A percentile compares a stretch with the other conserved stretches of the same genome.
Conservation (phyloP, 2,888 invertebrate species). For the Pelosia muscerda region DNA sequence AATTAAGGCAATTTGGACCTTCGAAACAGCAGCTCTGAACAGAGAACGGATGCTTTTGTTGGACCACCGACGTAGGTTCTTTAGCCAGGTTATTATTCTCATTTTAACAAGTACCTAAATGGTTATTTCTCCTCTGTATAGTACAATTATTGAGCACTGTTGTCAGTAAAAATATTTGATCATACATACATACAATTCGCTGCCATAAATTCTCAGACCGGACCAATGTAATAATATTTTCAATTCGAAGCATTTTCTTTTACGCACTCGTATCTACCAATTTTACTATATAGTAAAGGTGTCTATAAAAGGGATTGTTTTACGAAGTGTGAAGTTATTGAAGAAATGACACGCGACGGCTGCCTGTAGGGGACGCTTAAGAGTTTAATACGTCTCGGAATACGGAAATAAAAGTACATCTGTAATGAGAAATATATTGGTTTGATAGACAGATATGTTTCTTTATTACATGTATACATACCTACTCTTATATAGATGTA, state of each 20-base stretch:
- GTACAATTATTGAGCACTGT: not conserved
- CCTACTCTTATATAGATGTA: not conserved
- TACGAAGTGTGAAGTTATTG: slow-evolving; percentile 48
- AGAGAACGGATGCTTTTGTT: too few species aligned
- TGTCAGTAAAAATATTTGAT: not conserved
- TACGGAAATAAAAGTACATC: not conserved
- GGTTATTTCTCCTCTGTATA: not conserved
- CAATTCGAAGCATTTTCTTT: slow-evolving; percentile 8
- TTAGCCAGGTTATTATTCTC: too few species aligned
- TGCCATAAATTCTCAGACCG: slow-evolving; percentile 7
- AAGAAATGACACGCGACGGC: slow-evolving; percentile 1
- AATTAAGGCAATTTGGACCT: too few species aligned
- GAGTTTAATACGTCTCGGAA: not conserved
- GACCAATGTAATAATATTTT: slow-evolving; percentile 9
- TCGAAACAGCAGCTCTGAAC: too few species aligned
- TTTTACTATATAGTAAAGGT: slow-evolving; percentile 44
- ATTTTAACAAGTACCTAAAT: too few species aligned
- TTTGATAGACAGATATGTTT: not conserved
- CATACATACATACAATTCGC: not conserved
- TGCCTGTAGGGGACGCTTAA: slow-evolving; percentile 3
- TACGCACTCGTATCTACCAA: slow-evolving; percentile 16
- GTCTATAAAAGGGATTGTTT: slow-evolving; percentile 52
- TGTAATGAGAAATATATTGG: not conserved
- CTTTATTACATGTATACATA: not conserved
- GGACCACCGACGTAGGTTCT: too few species aligned